Evolutionary conservation across 1,140 invertebrate genomes (phyloP).

Genomic region (Bombus sylvicola): DNA sequence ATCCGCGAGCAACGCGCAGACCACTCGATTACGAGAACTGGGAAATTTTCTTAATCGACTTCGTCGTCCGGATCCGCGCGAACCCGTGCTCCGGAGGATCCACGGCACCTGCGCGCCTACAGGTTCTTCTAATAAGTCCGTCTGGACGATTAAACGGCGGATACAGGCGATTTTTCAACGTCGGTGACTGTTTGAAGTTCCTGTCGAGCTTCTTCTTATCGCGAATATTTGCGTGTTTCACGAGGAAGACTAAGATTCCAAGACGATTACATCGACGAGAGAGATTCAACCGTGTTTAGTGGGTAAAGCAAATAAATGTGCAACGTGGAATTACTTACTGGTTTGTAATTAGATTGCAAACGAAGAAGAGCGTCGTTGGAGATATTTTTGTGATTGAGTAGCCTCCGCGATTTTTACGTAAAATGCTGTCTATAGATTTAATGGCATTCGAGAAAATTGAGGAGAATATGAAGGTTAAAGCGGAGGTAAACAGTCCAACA

Average conservation of each 20-base stretch:
- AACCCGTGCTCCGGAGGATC: constrained; percentile 1
- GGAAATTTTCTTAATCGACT: constrained; percentile 47
- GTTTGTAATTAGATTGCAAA: neutral
- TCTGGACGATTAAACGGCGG: constrained; percentile 13
- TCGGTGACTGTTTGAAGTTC: constrained; percentile 4
- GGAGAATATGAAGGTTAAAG: too few relatives aligned
- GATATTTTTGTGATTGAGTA: too few relatives aligned
- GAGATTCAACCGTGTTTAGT: neutral
- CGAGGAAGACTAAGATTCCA: neutral
- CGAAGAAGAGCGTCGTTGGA: too few relatives aligned
- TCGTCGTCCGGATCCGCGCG: neutral
- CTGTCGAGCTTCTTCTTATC: neutral
- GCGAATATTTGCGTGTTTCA: neutral
- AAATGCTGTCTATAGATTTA: too few relatives aligned
- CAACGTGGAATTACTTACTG: neutral
- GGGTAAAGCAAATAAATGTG: neutral
- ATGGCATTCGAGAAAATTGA: too few relatives aligned
- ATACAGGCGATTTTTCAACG: constrained; percentile 24
- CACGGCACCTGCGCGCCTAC: too few relatives aligned
- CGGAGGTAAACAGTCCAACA: too few relatives aligned
- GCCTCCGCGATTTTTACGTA: too few relatives aligned
- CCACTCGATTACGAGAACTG: constrained; percentile 35
- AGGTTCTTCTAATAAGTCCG: constrained; percentile 10
- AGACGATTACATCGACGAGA: neutral
- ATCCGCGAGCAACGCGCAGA: constrained; percentile 8